Base-by-base conservation (phyloP, 2,113 vertebrate genomes). In the Microtus oregoni region DNA sequence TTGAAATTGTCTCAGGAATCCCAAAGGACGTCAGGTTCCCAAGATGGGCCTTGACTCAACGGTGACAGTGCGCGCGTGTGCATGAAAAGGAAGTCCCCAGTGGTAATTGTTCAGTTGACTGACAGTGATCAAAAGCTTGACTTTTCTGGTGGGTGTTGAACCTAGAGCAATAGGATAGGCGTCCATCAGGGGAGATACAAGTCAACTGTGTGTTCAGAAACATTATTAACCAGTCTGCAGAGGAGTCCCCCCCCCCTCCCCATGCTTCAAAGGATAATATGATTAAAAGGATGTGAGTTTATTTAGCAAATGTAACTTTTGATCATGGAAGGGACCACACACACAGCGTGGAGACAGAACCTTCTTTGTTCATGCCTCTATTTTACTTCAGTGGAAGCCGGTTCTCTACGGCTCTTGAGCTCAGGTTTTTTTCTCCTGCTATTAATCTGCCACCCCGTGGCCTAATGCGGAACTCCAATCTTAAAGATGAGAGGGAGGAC, bases 391-490 rank as follows among this genome's bases (percentile, higher is more conserved):
- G 78, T n/a, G 44, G 58, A 91, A 89, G 70, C 12, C 67, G 3
- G 44, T 32, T 3, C 87, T 0, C 30, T 67, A 4, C 72, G 92
- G 85, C 44, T 83, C 75, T 90, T 3, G 12, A 0, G 19, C 41
- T 0, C 38, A 72, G 9, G 28, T 93, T 22, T 83, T 35, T 0
- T 58, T 0, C 65, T 88, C 77, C 97, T 95, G 97, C 96, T 72
- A 90, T 97, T 98, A 96, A 98, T 86, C 78, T 97, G 98, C 98
- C 98, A 98, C 96, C 98, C 98, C 63, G 98, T 90, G 98, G 98
- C 91, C 95, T 92, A 97, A 65, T 20, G 26, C 92, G 97, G 91
- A 86, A 98, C 97, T 98, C 97, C 96, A 93, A 50, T 68, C 85
- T 5, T n/a, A 9, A 15, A 78, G 50, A 44, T 1, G 10, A 85